Conservation (phyloP, 2,888 invertebrate species). For the Chrysomela aeneicollis region DNA sequence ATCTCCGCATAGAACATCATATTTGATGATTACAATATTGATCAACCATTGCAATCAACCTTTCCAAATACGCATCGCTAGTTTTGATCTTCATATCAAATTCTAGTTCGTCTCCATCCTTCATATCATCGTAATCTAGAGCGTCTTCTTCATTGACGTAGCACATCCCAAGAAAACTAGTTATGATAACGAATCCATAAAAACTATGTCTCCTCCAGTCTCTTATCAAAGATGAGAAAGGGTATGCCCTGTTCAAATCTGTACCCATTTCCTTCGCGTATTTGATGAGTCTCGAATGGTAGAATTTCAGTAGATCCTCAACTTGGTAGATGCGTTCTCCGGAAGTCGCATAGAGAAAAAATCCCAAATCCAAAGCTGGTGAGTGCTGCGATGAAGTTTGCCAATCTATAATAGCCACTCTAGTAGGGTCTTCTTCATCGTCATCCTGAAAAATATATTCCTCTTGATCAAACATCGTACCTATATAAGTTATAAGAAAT, state of each 20-base stretch:
- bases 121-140: constrained; percentile 7
- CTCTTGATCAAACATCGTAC: no score
- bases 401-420: constrained; percentile 27
- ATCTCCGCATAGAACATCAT: no score
- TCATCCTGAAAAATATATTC: constrained; percentile 24
- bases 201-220: constrained; percentile 28
- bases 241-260: constrained; percentile 8
- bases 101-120: neutral
- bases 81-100: neutral
- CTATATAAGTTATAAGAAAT: no score
- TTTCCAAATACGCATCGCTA: neutral
- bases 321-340: constrained; percentile 9
- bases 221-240: constrained; percentile 11
- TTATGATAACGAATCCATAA: constrained; percentile 19
- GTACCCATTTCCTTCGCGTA: constrained; percentile 19
- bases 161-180: constrained; percentile 10
- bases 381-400: constrained; percentile 19
- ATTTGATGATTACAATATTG: neutral
- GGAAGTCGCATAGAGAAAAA: constrained; percentile 17
- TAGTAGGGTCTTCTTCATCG: neutral
- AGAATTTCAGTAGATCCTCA: constrained; percentile 18
- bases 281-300: constrained; percentile 4
- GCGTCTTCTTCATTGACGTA: constrained; percentile 11
- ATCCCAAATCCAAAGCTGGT: constrained; percentile 21
- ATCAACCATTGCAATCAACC: neutral